Conservation (phyloP, 64 coral and sea anemone genomes). For the Pachyseris speciosa region DNA sequence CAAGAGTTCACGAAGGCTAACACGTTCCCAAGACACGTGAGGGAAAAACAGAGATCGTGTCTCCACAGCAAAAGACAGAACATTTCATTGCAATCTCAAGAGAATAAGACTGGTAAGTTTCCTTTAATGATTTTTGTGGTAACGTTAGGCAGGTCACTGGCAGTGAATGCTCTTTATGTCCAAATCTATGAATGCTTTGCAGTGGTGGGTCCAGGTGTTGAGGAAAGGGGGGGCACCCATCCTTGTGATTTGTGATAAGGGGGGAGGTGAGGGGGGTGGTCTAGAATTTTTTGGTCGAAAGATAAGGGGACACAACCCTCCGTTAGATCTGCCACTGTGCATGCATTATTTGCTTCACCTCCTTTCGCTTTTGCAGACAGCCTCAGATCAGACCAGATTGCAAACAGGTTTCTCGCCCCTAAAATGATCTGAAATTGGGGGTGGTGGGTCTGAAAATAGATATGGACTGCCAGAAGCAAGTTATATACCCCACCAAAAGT, state of each 20-base stretch:
- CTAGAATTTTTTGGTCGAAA: background rate
- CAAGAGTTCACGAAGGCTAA: conserved; percentile 35
- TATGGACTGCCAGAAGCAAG: background rate
- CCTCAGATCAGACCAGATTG: background rate
- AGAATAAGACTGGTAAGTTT: conserved; percentile 7
- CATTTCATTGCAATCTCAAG: background rate
- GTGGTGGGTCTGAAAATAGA: background rate
- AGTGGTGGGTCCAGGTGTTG: background rate
- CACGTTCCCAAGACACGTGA: conserved; percentile 36
- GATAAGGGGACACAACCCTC: background rate
- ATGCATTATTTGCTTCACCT: background rate
- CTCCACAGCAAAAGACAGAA: conserved; percentile 17
- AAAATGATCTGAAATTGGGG: background rate
- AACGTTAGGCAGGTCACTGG: background rate
- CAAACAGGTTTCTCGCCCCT: background rate
- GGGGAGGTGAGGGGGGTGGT: no score
- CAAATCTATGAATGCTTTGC: background rate
- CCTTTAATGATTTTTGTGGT: background rate
- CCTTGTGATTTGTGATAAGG: no score
- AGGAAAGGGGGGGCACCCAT: no score
- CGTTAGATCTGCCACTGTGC: background rate
- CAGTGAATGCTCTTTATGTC: background rate
- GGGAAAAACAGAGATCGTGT: conserved; percentile 1
- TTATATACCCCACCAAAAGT: background rate
- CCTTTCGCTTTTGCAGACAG: background rate